Conservation (phyloP, 2,888 invertebrate species). For the Capitulum mitella region DNA sequence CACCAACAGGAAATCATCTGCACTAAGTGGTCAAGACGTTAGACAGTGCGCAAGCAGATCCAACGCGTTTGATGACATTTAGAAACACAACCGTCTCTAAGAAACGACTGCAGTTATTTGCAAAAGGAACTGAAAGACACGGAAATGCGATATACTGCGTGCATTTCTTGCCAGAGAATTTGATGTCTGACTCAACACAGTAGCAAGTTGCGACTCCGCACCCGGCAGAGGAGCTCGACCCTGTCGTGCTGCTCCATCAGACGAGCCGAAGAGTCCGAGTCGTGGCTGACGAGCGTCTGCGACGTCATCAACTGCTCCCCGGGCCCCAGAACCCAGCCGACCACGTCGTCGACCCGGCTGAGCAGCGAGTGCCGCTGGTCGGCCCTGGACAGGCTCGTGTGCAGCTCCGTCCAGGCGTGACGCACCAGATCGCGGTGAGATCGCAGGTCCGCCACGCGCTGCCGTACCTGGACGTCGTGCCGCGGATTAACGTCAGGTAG, state of each 20-base stretch:
- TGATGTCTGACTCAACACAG: no score
- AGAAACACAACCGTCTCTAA: no score
- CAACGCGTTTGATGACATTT: no score
- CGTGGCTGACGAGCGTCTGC: constrained; percentile 63
- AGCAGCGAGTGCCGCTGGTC: constrained; percentile 53
- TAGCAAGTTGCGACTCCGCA: no score
- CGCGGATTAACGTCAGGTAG: no score
- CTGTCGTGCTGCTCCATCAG: constrained; percentile 1
- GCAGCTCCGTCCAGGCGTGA: constrained; percentile 35
- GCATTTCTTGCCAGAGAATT: no score
- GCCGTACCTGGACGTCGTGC: constrained; percentile 30
- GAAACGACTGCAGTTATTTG: no score
- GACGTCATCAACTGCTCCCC: constrained; percentile 65
- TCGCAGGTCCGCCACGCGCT: constrained; percentile 32
- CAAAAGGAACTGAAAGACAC: no score
- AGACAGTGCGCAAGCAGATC: no score
- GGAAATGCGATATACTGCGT: no score
- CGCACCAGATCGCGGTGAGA: constrained; percentile 34
- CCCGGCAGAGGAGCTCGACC: not conserved
- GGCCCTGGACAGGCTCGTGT: constrained; percentile 28
- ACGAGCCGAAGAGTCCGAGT: constrained; percentile 49
- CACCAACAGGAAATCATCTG: no score
- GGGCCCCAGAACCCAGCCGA: constrained; percentile 68
- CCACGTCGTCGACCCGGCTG: constrained; percentile 60
- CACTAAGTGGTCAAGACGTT: no score